Conservation (phyloP, 2,888 invertebrate species). For the Psylliodes chrysocephalus region DNA sequence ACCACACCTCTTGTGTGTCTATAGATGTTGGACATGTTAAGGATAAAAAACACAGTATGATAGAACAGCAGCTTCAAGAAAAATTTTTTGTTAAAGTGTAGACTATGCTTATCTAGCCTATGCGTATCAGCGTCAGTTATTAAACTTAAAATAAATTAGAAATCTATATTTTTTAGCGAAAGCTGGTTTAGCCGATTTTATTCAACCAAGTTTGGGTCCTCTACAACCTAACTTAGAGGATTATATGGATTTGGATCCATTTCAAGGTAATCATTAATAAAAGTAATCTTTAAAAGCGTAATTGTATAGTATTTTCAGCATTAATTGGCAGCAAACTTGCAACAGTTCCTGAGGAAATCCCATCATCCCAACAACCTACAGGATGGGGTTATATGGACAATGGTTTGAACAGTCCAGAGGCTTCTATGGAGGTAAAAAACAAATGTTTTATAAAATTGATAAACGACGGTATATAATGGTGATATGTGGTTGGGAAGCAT, state of each 20-base stretch:
- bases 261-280: slow-evolving; percentile 48
- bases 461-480: too few relatives aligned
- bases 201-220: slow-evolving; percentile 97
- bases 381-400: slow-evolving; percentile 48
- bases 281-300: slow-evolving; percentile 11
- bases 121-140: too few relatives aligned
- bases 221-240: slow-evolving; percentile 97
- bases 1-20: too few relatives aligned
- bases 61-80: too few relatives aligned
- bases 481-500: too few relatives aligned
- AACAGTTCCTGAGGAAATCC: slow-evolving; percentile 70
- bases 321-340: slow-evolving; percentile 69
- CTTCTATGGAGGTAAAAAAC: slow-evolving; percentile 33
- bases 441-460: too few relatives aligned
- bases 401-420: slow-evolving; percentile 28
- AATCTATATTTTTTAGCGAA: slow-evolving; percentile 76
- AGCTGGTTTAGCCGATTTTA: slow-evolving; percentile 93
- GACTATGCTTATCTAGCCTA: too few relatives aligned
- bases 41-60: too few relatives aligned
- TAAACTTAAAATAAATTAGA: too few relatives aligned
- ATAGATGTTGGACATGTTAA: too few relatives aligned
- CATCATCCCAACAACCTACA: slow-evolving; percentile 38
- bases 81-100: too few relatives aligned
- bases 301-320: slow-evolving; percentile 60
- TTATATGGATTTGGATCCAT: slow-evolving; percentile 88